Percentiles rank a stretch among this genome's conserved stretches.
Conservation (phyloP, 2,113 vertebrate genomes). For the Indicator maculatus region DNA sequence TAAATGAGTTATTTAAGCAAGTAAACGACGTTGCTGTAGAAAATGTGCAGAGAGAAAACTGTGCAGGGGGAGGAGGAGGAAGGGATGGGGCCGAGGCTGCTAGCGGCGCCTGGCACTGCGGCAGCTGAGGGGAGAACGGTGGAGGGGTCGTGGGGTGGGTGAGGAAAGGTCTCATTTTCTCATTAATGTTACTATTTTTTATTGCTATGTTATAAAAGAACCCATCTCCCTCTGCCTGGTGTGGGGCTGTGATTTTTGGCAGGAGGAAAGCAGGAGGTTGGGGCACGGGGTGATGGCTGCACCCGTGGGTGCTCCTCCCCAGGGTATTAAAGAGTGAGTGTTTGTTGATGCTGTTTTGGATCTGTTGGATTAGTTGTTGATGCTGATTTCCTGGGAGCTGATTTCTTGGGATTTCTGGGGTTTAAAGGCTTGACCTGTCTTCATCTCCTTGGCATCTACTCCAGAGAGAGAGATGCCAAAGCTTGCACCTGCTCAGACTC, state of each 20-base stretch:
- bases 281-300: fast-evolving
- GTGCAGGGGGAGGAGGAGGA: fast-evolving
- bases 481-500: fast-evolving
- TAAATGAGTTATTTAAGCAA: constrained; percentile 71
- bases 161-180: background rate
- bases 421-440: fast-evolving
- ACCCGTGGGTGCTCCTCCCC: background rate
- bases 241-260: fast-evolving
- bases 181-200: fast-evolving
- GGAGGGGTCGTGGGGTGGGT: fast-evolving
- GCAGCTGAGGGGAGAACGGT: background rate
- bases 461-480: background rate
- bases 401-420: background rate
- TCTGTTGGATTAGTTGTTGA: no score
- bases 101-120: background rate
- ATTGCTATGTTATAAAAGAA: fast-evolving
- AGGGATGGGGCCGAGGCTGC: background rate
- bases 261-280: background rate
- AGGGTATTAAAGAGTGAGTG: fast-evolving
- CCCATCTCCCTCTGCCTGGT: fast-evolving
- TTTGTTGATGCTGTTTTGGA: fast-evolving
- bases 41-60: background rate
- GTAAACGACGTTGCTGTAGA: constrained; percentile 47
- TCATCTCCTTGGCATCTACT: fast-evolving
- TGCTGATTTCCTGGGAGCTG: background rate